phyloP scores from a whole-genome alignment of 2,113 vertebrate species.

The Rhea americana region DNA sequence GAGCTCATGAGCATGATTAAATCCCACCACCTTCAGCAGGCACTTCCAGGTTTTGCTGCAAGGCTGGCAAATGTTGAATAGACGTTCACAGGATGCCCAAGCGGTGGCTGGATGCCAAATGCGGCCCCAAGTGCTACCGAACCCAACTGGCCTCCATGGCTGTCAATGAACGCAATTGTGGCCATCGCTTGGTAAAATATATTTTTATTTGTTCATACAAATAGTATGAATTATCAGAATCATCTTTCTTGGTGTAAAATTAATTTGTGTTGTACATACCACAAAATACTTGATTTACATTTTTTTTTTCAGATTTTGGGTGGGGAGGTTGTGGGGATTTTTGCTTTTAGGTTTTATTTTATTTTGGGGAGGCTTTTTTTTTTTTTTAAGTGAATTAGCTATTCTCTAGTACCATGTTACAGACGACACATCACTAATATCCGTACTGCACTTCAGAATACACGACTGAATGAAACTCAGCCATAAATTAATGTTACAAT shows the following conservation, averaged over 20 bases:
- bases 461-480: conserved; percentile 90
- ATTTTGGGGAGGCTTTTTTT: conserved; percentile 1
- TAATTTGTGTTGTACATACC: conserved; percentile 92
- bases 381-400: conserved; percentile 84
- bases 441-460: conserved; percentile 75
- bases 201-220: conserved; percentile 99
- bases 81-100: fast-evolving
- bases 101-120: fast-evolving
- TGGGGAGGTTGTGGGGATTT: conserved; percentile 67
- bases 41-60: fast-evolving
- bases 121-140: background rate
- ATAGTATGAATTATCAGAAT: conserved; percentile 95
- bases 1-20: fast-evolving
- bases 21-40: background rate
- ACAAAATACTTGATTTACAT: conserved; percentile 93
- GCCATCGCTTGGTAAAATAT: conserved; percentile 90
- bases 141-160: fast-evolving
- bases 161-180: background rate
- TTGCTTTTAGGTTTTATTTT: conserved; percentile 51
- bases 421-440: conserved; percentile 78
- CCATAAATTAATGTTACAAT: conserved; percentile 78
- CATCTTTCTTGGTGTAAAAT: conserved; percentile 94
- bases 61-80: fast-evolving
- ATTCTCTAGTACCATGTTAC: conserved; percentile 85
- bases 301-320: conserved; percentile 41